Percentiles rank a stretch among this genome's conserved stretches.
Evolutionary conservation across 2,797 vertebrate genomes (phyloP).

Genomic region (Phyllotis vaccarum): DNA sequence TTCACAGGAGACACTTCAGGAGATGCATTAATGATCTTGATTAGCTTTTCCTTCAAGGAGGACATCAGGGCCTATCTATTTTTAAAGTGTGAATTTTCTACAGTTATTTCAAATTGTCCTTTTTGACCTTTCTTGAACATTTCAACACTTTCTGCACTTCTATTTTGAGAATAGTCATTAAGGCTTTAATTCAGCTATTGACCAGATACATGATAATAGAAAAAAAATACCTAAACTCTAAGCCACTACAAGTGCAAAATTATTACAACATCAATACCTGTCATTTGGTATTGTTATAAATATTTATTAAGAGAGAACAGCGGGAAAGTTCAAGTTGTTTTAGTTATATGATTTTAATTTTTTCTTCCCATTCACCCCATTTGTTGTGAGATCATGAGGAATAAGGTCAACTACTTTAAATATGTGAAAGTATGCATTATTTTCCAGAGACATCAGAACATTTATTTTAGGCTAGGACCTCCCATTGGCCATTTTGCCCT

Average conservation of each 20-base stretch:
- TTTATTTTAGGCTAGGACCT: neutral
- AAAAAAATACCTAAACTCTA: neutral
- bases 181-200: neutral
- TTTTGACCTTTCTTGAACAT: constrained; percentile 9
- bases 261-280: neutral
- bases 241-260: neutral
- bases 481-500: neutral
- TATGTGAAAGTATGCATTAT: neutral
- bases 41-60: constrained; percentile 25
- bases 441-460: neutral
- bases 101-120: neutral
- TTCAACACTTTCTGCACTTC: neutral
- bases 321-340: neutral
- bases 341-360: constrained; percentile 15
- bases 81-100: constrained; percentile 51
- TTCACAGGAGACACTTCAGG: neutral
- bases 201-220: neutral
- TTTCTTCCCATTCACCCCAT: neutral
- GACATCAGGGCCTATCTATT: neutral
- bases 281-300: neutral
- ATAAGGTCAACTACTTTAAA: neutral
- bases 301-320: neutral
- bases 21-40: neutral
- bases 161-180: neutral
- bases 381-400: neutral